Conservation (phyloP, 2,888 invertebrate genomes). For the Microctonus brassicae region DNA sequence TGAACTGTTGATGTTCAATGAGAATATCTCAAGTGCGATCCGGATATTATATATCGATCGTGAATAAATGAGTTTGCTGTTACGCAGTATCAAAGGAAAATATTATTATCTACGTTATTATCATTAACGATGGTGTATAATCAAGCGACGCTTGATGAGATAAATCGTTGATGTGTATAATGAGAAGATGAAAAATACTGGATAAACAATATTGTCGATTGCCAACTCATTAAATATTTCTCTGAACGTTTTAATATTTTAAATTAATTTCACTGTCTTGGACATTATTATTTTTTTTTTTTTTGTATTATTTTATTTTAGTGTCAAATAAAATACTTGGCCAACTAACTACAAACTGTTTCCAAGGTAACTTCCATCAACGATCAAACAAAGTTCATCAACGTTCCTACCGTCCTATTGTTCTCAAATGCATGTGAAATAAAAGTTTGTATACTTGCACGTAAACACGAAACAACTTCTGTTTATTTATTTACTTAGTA, state of each 20-base stretch:
- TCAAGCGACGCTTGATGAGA: background rate
- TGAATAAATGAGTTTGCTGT: background rate
- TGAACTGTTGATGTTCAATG: conserved; percentile 1
- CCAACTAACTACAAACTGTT: background rate
- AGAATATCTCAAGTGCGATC: background rate
- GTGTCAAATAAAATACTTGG: background rate
- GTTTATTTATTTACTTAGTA: background rate
- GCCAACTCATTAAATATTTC: background rate
- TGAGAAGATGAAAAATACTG: conserved; percentile 1
- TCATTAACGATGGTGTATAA: background rate
- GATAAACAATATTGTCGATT: background rate
- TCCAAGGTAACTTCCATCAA: conserved; percentile 16
- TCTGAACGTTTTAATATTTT: background rate
- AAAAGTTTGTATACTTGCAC: background rate
- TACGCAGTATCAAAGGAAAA: conserved; percentile 17
- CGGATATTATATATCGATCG: conserved; percentile 11
- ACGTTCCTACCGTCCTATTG: background rate
- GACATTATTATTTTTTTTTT: background rate
- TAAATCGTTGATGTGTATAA: background rate
- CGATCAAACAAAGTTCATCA: conserved; percentile 15
- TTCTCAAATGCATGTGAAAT: background rate
- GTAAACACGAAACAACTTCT: background rate
- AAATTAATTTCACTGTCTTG: background rate
- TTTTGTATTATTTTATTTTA: background rate
- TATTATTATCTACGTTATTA: conserved; percentile 8